Evolutionary conservation across 2,888 invertebrate genomes (phyloP).

Genomic region (Drosophila imparisetae): DNA sequence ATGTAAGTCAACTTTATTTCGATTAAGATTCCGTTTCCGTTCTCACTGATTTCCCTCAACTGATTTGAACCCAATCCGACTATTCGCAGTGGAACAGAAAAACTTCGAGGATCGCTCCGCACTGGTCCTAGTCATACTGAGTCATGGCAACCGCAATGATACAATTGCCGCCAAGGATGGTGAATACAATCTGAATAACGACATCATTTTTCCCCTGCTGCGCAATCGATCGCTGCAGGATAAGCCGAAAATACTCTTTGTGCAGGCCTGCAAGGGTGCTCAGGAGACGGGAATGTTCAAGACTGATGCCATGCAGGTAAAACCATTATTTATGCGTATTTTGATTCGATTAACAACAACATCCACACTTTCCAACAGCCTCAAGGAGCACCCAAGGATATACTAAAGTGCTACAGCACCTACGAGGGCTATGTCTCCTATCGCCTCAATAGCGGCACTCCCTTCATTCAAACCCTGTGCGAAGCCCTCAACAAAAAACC

Average conservation of each 20-base stretch:
- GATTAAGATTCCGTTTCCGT: background rate
- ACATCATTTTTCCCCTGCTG: slow-evolving; percentile 81
- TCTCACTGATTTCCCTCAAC: background rate
- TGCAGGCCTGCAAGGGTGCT: slow-evolving; percentile 84
- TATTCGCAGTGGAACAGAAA: slow-evolving; percentile 73
- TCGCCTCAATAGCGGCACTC: slow-evolving; percentile 80
- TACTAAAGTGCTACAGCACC: slow-evolving; percentile 84
- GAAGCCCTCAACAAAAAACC: slow-evolving; percentile 59
- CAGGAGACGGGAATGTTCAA: slow-evolving; percentile 72
- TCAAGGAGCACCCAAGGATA: slow-evolving; percentile 78
- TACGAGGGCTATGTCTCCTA: slow-evolving; percentile 84
- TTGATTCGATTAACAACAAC: background rate
- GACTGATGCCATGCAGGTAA: slow-evolving; percentile 72
- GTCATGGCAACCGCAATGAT: slow-evolving; percentile 82
- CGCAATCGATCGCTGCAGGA: slow-evolving; percentile 76
- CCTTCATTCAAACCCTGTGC: slow-evolving; percentile 82
- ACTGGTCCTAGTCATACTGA: slow-evolving; percentile 81
- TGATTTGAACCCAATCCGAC: background rate
- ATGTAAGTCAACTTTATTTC: slow-evolving; percentile 70
- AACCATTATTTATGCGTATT: background rate
- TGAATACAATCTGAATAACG: slow-evolving; percentile 81
- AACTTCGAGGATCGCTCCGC: slow-evolving; percentile 79
- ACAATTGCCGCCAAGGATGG: slow-evolving; percentile 81
- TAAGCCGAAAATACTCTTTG: slow-evolving; percentile 83
- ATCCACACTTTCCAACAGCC: slow-evolving; percentile 42